phyloP scores from a whole-genome alignment of 2,797 vertebrate genomes.

The Eospalax fontanierii region DNA sequence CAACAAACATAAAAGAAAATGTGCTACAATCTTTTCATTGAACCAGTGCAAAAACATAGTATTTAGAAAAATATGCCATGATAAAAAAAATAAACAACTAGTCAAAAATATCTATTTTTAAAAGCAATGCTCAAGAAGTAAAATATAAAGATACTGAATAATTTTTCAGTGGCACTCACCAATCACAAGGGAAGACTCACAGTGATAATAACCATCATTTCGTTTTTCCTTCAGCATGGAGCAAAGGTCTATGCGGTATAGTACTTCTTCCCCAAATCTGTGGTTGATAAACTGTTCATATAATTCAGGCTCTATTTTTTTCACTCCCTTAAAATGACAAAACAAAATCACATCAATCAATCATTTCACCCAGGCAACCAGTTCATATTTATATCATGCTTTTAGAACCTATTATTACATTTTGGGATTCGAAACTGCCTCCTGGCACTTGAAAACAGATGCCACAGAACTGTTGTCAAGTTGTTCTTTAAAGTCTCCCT shows the following conservation, averaged over 20 bases:
- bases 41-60: not conserved
- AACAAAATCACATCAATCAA: slow-evolving; percentile 78
- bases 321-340: slow-evolving; percentile 93
- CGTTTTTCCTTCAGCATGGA: slow-evolving; percentile 98
- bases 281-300: slow-evolving; percentile 92
- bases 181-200: slow-evolving; percentile 91
- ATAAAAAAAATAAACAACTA: slow-evolving; percentile 40
- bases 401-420: slow-evolving; percentile 34
- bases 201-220: slow-evolving; percentile 92
- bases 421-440: not conserved
- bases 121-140: not conserved
- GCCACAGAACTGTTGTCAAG: not conserved
- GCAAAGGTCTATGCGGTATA: slow-evolving; percentile 95
- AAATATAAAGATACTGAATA: slow-evolving; percentile 53
- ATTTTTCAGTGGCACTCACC: slow-evolving; percentile 88
- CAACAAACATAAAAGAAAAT: not conserved
- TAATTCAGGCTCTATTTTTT: slow-evolving; percentile 93
- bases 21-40: slow-evolving; percentile 8
- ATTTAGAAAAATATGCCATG: not conserved
- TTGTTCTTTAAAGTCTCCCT: slow-evolving; percentile 47
- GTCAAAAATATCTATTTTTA: slow-evolving; percentile 34
- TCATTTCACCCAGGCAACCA: slow-evolving; percentile 28
- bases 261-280: slow-evolving; percentile 94
- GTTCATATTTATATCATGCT: slow-evolving; percentile 66
- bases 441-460: slow-evolving; percentile 37